Conservation (phyloP, 2,888 invertebrate species). For the Pharmacophagus antenor region DNA sequence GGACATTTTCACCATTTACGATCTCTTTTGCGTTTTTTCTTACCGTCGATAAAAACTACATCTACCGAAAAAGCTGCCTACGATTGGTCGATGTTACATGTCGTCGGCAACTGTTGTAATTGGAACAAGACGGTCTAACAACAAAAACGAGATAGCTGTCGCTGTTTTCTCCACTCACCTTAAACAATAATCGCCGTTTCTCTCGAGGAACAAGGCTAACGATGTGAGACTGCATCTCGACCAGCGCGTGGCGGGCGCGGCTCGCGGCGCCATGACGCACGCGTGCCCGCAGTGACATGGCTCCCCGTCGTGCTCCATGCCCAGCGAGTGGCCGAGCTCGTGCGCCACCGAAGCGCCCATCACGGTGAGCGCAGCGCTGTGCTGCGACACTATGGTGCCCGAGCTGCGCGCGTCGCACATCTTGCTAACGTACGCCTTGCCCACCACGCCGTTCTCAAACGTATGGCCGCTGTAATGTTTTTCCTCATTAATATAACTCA, state of each 20-base stretch:
- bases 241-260: neutral
- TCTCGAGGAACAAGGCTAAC: neutral
- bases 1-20: no score
- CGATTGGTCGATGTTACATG: no score
- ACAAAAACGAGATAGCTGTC: no score
- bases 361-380: neutral
- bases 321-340: conserved; percentile 15
- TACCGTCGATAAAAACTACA: no score
- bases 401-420: conserved; percentile 1
- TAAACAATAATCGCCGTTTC: conserved; percentile 5
- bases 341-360: conserved; percentile 8
- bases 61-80: no score
- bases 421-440: conserved; percentile 1
- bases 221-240: conserved; percentile 5
- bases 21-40: no score
- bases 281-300: neutral
- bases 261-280: neutral
- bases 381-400: neutral
- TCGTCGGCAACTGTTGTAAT: no score
- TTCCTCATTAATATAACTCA: no score
- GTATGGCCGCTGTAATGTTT: neutral
- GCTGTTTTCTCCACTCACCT: no score
- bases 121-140: no score
- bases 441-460: neutral
- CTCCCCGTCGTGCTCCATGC: conserved; percentile 78